Evolutionary conservation across 2,797 vertebrate genomes (phyloP).

Genomic region (Tamandua tetradactyla): DNA sequence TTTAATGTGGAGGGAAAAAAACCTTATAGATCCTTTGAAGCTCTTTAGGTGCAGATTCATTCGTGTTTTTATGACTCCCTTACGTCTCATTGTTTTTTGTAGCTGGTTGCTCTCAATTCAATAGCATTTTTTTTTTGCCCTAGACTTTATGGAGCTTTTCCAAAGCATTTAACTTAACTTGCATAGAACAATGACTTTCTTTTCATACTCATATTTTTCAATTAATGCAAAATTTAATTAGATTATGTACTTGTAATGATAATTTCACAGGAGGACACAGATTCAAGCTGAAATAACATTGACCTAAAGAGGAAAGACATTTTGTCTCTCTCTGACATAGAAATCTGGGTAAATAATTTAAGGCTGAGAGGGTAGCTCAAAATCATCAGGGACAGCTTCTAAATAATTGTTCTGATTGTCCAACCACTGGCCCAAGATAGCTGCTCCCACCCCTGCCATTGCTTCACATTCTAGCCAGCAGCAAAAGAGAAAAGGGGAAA

Average conservation of each 20-base stretch:
- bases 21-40: not conserved
- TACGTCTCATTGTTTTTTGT: not conserved
- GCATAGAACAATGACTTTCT: slow-evolving; percentile 23
- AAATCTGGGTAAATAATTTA: too few relatives aligned
- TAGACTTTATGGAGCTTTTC: not conserved
- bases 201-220: slow-evolving; percentile 45
- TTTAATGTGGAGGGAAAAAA: not conserved
- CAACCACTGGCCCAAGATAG: too few relatives aligned
- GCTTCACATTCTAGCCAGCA: too few relatives aligned
- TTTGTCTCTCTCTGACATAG: too few relatives aligned
- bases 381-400: too few relatives aligned
- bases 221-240: slow-evolving; percentile 16
- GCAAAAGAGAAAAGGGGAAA: too few relatives aligned
- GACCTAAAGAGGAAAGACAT: too few relatives aligned
- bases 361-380: too few relatives aligned
- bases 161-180: slow-evolving; percentile 53
- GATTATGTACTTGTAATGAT: slow-evolving; percentile 45
- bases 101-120: slow-evolving; percentile 15
- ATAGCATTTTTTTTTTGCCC: not conserved
- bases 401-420: too few relatives aligned
- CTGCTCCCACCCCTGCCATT: too few relatives aligned
- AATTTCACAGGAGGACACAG: not conserved
- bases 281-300: too few relatives aligned
- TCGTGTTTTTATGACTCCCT: slow-evolving; percentile 2
- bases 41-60: not conserved